Conservation (phyloP, 2,113 vertebrate species). For the Stegostoma tigrinum region DNA sequence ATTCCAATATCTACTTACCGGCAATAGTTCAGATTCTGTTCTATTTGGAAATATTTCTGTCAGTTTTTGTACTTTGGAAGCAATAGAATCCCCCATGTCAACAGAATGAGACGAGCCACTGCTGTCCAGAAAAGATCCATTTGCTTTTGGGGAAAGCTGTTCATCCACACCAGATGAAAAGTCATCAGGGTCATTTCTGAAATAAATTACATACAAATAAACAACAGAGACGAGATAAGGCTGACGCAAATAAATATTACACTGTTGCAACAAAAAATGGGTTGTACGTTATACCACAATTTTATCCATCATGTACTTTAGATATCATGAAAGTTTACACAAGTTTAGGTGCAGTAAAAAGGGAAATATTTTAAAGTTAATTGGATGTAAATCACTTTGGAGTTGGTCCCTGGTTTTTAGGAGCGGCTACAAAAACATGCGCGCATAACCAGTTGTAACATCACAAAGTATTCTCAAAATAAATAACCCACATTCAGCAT, state of each 20-base stretch:
- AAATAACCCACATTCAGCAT: neutral
- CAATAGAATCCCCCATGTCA: slow-evolving; percentile 47
- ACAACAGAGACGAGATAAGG: neutral
- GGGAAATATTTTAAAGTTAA: neutral
- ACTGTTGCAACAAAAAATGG: neutral
- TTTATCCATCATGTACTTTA: neutral
- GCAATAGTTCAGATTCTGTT: slow-evolving; percentile 57
- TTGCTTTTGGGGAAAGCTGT: neutral
- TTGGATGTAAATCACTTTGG: neutral
- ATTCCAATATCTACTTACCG: slow-evolving; percentile 55
- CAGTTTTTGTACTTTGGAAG: slow-evolving; percentile 60
- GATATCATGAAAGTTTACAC: neutral
- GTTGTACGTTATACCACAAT: neutral
- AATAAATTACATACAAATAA: neutral
- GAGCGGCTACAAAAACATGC: neutral
- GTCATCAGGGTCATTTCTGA: neutral
- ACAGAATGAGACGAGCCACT: neutral
- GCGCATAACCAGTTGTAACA: neutral
- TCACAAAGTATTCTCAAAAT: neutral
- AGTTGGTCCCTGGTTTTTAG: neutral
- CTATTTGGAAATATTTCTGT: slow-evolving; percentile 72
- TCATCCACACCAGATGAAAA: neutral
- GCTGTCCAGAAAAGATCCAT: neutral
- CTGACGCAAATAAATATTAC: neutral
- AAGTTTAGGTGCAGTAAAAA: neutral